phyloP scores from a whole-genome alignment of 2,888 invertebrate species.

The Cheilosia pagana region DNA sequence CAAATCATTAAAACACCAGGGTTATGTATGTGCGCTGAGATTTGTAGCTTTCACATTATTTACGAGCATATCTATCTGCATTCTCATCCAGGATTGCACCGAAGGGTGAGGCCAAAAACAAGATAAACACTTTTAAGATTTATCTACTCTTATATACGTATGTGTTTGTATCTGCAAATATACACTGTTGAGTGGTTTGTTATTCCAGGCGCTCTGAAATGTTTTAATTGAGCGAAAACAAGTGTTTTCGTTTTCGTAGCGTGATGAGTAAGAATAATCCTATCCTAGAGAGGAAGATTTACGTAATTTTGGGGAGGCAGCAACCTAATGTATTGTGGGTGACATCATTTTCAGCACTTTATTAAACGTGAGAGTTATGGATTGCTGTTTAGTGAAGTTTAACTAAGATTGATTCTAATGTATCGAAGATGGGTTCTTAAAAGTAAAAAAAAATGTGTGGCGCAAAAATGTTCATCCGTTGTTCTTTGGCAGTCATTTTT shows the following conservation, averaged over 20 bases:
- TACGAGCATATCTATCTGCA: neutral
- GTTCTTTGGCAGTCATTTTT: too few species aligned
- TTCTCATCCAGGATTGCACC: conserved; percentile 34
- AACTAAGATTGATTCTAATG: conserved; percentile 11
- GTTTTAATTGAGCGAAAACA: conserved; percentile 70
- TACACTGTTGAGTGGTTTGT: conserved; percentile 62
- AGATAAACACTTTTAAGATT: conserved; percentile 64
- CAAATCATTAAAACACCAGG: conserved; percentile 65
- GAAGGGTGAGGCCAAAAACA: conserved; percentile 37
- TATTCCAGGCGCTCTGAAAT: conserved; percentile 32
- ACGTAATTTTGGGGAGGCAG: conserved; percentile 21
- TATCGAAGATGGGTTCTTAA: neutral
- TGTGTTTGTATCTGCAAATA: conserved; percentile 41
- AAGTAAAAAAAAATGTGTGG: neutral
- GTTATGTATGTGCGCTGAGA: conserved; percentile 56
- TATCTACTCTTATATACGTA: conserved; percentile 11
- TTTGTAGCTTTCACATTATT: conserved; percentile 34
- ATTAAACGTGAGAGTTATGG: conserved; percentile 36
- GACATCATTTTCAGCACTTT: conserved; percentile 53
- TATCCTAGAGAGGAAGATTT: conserved; percentile 4
- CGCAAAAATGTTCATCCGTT: too few species aligned
- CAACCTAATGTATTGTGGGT: conserved; percentile 29
- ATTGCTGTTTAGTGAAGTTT: conserved; percentile 31
- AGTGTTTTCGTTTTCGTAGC: conserved; percentile 65
- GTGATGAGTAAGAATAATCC: conserved; percentile 43